phyloP scores from a whole-genome alignment of 2,113 vertebrate species.

The Pseudolaguvia tuberculata region DNA sequence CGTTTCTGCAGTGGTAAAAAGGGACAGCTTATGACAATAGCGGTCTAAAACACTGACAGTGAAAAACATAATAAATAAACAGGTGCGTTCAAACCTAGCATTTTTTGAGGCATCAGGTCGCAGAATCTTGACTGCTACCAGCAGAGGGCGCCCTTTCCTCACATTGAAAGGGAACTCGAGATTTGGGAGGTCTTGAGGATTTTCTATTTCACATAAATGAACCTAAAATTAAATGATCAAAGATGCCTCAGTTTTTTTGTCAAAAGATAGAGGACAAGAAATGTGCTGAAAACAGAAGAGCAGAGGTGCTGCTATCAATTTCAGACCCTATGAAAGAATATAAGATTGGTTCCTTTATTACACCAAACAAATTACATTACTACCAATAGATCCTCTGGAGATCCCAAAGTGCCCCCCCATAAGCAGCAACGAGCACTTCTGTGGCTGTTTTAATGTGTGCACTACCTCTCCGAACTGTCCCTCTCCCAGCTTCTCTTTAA shows the following conservation, averaged over 20 bases:
- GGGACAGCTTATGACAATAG: neutral
- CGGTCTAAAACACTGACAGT: too few species aligned
- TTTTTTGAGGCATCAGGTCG: constrained; percentile 89
- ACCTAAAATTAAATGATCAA: constrained; percentile 64
- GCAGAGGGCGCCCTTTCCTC: constrained; percentile 80
- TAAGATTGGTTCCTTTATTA: too few species aligned
- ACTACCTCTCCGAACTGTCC: constrained; percentile 90
- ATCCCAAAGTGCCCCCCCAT: too few species aligned
- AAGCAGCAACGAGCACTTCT: neutral
- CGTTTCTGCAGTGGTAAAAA: constrained; percentile 66
- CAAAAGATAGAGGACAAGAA: too few species aligned
- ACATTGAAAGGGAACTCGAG: constrained; percentile 81
- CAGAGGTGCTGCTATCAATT: too few species aligned
- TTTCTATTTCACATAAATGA: constrained; percentile 87
- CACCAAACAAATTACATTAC: too few species aligned
- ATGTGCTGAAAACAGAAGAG: neutral
- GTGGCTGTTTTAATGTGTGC: neutral
- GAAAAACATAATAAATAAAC: too few species aligned
- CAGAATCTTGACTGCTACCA: constrained; percentile 89
- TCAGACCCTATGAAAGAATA: too few species aligned
- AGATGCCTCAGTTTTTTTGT: too few species aligned
- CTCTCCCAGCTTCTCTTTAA: constrained; percentile 90
- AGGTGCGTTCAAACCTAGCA: constrained; percentile 69
- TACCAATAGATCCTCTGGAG: too few species aligned
- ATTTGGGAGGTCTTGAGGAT: constrained; percentile 78